These are phyloP conservation scores for Podabrus alpinus DNA, from an alignment of 2,888 invertebrate genomes.

Conservation along the genomic window DNA sequence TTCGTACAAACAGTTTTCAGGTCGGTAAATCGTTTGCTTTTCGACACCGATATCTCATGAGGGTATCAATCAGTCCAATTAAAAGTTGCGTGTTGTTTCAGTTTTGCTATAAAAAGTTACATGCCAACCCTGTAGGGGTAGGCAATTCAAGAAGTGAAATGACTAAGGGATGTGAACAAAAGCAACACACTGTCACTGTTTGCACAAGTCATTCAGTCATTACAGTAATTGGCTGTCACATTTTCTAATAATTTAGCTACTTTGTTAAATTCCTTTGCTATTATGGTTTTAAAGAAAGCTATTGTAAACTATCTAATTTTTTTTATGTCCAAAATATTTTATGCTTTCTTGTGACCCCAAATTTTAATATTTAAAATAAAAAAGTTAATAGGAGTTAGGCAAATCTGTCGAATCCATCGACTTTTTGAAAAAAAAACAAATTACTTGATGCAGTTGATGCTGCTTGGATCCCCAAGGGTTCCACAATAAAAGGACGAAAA, in stretches of 20 bases:
- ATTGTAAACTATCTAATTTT: not conserved
- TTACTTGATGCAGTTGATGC: too few species aligned
- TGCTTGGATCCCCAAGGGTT: too few species aligned
- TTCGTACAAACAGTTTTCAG: not conserved
- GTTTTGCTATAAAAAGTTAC: not conserved
- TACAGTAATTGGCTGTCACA: conserved; percentile 41
- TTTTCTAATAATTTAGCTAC: not conserved
- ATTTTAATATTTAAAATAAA: too few species aligned
- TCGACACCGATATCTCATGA: not conserved
- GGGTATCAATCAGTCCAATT: not conserved
- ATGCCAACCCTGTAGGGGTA: conserved; percentile 17
- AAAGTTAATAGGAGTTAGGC: too few species aligned
- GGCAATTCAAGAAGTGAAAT: conserved; percentile 19
- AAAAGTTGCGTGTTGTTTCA: not conserved
- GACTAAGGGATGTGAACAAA: conserved; percentile 35
- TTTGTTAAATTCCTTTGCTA: not conserved
- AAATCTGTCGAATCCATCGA: too few species aligned
- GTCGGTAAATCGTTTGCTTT: not conserved
- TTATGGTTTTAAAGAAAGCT: not conserved
- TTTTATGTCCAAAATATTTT: not conserved
- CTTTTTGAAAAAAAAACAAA: too few species aligned
- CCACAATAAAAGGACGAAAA: too few species aligned
- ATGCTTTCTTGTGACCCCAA: too few species aligned
- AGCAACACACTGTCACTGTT: conserved; percentile 38
- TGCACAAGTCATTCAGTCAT: conserved; percentile 47